These are phyloP conservation scores for Blastobasis adustella DNA, from an alignment of 2,888 invertebrate genomes.

Conservation along the genomic window DNA sequence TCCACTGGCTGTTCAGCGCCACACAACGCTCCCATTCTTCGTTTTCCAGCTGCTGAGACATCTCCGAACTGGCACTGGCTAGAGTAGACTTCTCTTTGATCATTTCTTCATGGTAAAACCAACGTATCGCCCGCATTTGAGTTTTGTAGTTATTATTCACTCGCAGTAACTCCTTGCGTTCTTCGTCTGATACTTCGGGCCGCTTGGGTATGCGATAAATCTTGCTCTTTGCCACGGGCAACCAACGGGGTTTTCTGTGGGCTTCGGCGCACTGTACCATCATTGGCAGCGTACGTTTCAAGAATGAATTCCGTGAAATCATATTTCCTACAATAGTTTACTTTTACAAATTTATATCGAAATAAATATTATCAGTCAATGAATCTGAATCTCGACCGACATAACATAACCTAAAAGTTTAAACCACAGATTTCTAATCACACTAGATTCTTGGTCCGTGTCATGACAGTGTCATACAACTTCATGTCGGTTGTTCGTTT, in stretches of 20 bases:
- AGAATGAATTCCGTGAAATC: slow-evolving; percentile 29
- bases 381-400: too few species aligned
- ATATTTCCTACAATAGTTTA: slow-evolving; percentile 10
- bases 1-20: slow-evolving; percentile 82
- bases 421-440: too few species aligned
- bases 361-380: too few species aligned
- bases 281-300: slow-evolving; percentile 48
- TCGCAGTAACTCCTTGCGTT: slow-evolving; percentile 77
- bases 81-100: slow-evolving; percentile 62
- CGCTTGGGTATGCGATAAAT: slow-evolving; percentile 80
- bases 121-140: slow-evolving; percentile 70
- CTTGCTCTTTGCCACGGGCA: slow-evolving; percentile 87
- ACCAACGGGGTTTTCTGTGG: slow-evolving; percentile 84
- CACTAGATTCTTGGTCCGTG: too few species aligned
- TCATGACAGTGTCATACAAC: too few species aligned
- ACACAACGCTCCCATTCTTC: slow-evolving; percentile 78
- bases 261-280: slow-evolving; percentile 49
- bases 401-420: too few species aligned
- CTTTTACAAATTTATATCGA: too few species aligned
- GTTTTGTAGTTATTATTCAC: slow-evolving; percentile 83
- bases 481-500: too few species aligned
- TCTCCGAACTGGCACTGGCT: slow-evolving; percentile 69
- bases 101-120: slow-evolving; percentile 71
- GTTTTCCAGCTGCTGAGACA: slow-evolving; percentile 73
- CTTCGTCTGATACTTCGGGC: slow-evolving; percentile 76